A percentile compares a stretch with the other conserved stretches of the same genome.
Conservation (phyloP, 2,888 invertebrate genomes). For the Allolobophora icterica region DNA sequence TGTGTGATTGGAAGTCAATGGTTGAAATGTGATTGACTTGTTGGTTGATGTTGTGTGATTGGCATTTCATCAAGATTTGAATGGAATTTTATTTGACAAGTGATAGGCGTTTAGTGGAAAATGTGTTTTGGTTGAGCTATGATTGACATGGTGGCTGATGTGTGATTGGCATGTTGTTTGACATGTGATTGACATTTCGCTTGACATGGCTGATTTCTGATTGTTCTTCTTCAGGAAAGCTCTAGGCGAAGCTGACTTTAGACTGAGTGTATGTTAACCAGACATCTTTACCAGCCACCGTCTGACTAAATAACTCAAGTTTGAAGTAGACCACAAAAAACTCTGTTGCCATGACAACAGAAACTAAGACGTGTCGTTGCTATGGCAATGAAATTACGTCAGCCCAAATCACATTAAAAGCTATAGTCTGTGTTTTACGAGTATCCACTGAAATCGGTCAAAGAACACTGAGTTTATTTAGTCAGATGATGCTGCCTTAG, state of each 20-base stretch:
- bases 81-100: background rate
- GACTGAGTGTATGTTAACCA: background rate
- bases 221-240: background rate
- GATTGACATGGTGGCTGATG: background rate
- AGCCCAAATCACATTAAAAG: background rate
- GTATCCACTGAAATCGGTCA: background rate
- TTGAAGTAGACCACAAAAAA: background rate
- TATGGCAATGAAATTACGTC: background rate
- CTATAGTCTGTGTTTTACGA: background rate
- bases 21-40: background rate
- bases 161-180: background rate
- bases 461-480: background rate
- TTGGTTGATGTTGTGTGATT: background rate
- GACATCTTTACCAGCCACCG: background rate
- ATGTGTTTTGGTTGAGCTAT: background rate
- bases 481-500: background rate
- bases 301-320: slow-evolving; percentile 6
- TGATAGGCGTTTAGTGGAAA: background rate
- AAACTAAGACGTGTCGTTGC: background rate
- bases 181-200: background rate
- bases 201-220: background rate
- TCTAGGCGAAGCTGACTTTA: background rate
- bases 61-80: background rate
- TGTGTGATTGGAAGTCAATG: background rate
- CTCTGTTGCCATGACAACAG: background rate